Evolutionary conservation across 1,140 invertebrate genomes (phyloP).

Genomic region (Drosophila fuyamai): DNA sequence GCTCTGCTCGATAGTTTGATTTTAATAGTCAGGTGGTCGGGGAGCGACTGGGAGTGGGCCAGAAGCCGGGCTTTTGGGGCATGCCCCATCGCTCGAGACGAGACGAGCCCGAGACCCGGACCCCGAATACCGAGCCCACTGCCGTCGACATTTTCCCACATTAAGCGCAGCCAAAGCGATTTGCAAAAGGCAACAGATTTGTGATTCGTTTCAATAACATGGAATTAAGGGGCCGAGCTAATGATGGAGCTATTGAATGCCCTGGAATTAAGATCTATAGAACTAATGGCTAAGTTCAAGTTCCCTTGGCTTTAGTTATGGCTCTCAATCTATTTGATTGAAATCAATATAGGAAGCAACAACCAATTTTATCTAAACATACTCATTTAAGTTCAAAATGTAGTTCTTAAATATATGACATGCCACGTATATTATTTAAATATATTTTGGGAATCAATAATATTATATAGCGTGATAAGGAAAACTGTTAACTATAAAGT

Average conservation of each 20-base stretch:
- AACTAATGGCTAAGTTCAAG: background rate
- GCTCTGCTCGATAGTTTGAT: conserved; percentile 57
- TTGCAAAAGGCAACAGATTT: conserved; percentile 52
- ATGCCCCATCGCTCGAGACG: conserved; percentile 28
- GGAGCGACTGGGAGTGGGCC: conserved; percentile 28
- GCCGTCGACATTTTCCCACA: conserved; percentile 59
- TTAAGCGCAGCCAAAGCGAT: conserved; percentile 53
- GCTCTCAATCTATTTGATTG: background rate
- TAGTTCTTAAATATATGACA: too few species aligned
- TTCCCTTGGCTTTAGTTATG: background rate
- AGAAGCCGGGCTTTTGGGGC: conserved; percentile 37
- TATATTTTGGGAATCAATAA: too few species aligned
- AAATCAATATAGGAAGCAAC: background rate
- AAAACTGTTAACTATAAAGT: too few species aligned
- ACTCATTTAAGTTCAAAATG: too few species aligned
- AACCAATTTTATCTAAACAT: too few species aligned
- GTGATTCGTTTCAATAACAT: conserved; percentile 60
- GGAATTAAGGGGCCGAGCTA: conserved; percentile 28
- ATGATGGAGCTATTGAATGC: conserved; percentile 29
- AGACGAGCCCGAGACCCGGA: background rate
- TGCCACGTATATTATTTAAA: too few species aligned
- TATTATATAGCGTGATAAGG: too few species aligned
- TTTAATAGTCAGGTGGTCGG: conserved; percentile 50
- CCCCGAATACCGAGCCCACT: conserved; percentile 9
- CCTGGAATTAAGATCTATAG: conserved; percentile 16